Evolutionary conservation across 2,113 vertebrate species (phyloP).

Genomic region (Chelonoidis abingdonii): DNA sequence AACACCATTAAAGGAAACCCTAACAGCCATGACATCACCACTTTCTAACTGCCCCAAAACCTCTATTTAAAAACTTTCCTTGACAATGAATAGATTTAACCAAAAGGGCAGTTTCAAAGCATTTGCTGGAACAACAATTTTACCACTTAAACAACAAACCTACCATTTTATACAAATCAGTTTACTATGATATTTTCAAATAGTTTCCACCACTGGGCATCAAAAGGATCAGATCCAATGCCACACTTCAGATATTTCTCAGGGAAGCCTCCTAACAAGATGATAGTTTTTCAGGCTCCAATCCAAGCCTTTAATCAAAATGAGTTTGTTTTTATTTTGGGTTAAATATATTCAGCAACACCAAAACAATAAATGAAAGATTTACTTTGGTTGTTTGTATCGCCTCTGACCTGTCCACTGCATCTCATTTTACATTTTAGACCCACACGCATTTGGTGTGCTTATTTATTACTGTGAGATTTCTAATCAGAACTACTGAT

Average conservation of each 20-base stretch:
- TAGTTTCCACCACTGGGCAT: not conserved
- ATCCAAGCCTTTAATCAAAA: not conserved
- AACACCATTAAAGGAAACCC: slow-evolving; percentile 29
- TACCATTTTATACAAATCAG: not conserved
- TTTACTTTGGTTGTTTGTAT: not conserved
- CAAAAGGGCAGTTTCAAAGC: not conserved
- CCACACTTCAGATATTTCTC: not conserved
- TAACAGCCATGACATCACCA: not conserved
- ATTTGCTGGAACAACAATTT: not conserved
- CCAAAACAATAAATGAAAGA: not conserved
- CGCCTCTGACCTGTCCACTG: not conserved
- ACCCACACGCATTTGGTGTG: not conserved
- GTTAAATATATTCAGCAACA: not conserved
- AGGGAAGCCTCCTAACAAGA: not conserved
- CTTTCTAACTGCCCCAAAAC: not conserved
- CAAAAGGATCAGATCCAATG: not conserved
- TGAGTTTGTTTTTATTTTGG: not conserved
- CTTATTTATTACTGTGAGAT: not conserved
- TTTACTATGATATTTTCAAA: slow-evolving; percentile 22
- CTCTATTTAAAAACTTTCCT: slow-evolving; percentile 9
- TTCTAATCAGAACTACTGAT: not conserved
- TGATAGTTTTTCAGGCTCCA: not conserved
- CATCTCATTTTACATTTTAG: not conserved
- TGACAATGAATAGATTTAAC: not conserved
- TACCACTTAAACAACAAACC: not conserved